Base-by-base conservation (phyloP, 2,888 invertebrate species). In the Bellardia pandia region DNA sequence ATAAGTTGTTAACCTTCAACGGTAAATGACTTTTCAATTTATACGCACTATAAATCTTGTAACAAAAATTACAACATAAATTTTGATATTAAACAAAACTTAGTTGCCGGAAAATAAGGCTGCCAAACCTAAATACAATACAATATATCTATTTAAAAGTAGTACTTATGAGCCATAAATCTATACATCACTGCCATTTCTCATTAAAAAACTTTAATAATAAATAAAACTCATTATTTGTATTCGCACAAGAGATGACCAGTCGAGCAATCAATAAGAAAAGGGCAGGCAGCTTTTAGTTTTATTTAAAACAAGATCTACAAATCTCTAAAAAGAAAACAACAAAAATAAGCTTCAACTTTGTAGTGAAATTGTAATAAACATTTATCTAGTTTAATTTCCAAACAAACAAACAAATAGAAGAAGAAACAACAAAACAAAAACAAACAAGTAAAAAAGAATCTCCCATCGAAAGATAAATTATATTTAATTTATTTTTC, bases 331-430 rank as follows among this genome's bases (percentile, higher is more conserved):
- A 64, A 64, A 23, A 64, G 40, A 72, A 51, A 45, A 9, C 11
- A 1, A 56, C 0, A 33, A 48, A 66, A 33, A 48, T 30, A 51
- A 82, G n/a, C 64, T 74, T 37, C 9, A 68, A 23, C n/a, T 62
- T 37, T 23, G 45, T 11, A n/a, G 23, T 45, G 8, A 30, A 37
- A 14, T 62, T 76, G 60, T 69, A 53, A 76, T 76, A 82, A 76
- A 82, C 40, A 82, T 76, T 76, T 82, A 76, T 76, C 42, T 69
- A 48, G 58, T 62, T 69, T 76, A 69, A 76, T 76, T 82, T 69
- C 69, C 68, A 76, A 82, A 69, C 75, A 75, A 81, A 66, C 45
- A 75, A 74, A 64, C 33, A 58, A 51, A 82, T 4, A 8, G 7
- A 8, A 64, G 62, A 13, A 45, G 13, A 42, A 13, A 45, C 16